phyloP scores from a whole-genome alignment of 64 coral and sea anemone genomes.

The Astreopora myriophthalma region DNA sequence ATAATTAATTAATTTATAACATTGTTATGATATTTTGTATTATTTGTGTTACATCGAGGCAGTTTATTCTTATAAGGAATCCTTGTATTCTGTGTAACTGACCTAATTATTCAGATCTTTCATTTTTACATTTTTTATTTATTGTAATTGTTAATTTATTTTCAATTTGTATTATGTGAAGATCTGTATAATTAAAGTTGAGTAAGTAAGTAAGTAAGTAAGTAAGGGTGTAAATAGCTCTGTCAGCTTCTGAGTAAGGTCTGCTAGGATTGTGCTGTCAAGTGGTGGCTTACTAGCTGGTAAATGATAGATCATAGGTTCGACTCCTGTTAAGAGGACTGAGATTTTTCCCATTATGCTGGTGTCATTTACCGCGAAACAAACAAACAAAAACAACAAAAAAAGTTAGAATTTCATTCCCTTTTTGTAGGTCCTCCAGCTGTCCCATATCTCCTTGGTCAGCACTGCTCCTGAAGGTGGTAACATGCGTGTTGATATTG shows the following conservation, averaged over 20 bases:
- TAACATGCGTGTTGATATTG: conserved; percentile 81
- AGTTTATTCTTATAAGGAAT: conserved; percentile 53
- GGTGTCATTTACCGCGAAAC: too few species aligned
- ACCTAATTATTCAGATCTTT: too few species aligned
- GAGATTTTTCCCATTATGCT: too few species aligned
- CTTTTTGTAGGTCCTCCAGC: conserved; percentile 71
- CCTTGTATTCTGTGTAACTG: not conserved
- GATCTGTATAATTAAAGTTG: too few species aligned
- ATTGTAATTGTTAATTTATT: conserved; percentile 1
- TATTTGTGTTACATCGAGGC: not conserved
- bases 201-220: not conserved
- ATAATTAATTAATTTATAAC: not conserved
- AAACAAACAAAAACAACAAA: too few species aligned
- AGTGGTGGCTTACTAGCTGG: too few species aligned
- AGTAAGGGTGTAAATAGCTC: too few species aligned
- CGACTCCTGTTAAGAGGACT: too few species aligned
- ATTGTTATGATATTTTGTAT: not conserved
- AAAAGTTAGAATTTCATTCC: not conserved
- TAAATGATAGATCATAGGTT: too few species aligned
- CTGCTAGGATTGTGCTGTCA: too few species aligned
- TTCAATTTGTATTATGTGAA: not conserved
- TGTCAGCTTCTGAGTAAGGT: too few species aligned
- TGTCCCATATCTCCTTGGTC: conserved; percentile 79
- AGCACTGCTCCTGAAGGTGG: conserved; percentile 80
- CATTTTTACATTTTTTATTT: not conserved